These are phyloP conservation scores for Saxicola maurus DNA, from an alignment of 2,797 vertebrate genomes.

Conservation along the genomic window DNA sequence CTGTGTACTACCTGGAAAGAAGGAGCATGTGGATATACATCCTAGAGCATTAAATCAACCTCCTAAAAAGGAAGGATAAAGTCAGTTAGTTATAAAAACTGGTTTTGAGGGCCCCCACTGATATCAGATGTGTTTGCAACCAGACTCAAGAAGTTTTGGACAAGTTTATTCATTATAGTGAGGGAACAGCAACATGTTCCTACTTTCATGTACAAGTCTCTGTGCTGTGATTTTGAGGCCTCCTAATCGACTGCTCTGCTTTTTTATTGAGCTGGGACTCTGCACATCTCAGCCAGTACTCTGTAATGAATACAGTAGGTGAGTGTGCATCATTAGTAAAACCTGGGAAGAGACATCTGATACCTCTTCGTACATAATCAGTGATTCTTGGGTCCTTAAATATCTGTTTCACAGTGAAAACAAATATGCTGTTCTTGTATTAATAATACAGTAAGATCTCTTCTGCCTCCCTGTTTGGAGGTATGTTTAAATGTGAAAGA, in stretches of 20 bases:
- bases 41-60: neutral
- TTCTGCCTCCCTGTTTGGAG: neutral
- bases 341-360: neutral
- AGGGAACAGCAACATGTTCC: neutral
- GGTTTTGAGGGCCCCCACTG: neutral
- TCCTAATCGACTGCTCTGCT: neutral
- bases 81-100: neutral
- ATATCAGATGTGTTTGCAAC: neutral
- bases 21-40: neutral
- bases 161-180: neutral
- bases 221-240: neutral
- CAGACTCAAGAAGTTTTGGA: neutral
- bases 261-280: neutral
- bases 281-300: neutral
- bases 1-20: neutral
- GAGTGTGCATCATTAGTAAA: conserved; percentile 3
- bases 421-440: neutral
- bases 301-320: neutral
- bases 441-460: neutral
- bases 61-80: neutral
- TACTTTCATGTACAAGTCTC: neutral
- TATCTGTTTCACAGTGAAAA: conserved; percentile 1
- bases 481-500: neutral
- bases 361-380: neutral
- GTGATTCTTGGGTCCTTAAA: neutral